Evolutionary conservation across 2,888 invertebrate genomes (phyloP), one percentile per base, ranked within the genome.

Genomic region (Andrena haemorrhoa): DNA sequence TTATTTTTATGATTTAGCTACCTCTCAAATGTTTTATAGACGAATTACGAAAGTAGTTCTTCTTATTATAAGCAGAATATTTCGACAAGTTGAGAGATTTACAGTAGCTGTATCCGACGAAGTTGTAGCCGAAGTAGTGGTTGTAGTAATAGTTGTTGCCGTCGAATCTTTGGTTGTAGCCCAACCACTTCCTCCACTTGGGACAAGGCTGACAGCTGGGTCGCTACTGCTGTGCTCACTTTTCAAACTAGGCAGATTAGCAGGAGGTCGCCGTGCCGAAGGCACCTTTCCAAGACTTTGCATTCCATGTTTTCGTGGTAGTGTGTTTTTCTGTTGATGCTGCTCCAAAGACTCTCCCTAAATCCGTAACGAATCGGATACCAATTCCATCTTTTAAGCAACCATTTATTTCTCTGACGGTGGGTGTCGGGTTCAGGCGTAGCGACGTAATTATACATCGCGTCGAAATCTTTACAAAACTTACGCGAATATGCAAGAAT

Each of bases 261-360:
- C 98, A 95, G 99, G 99, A 95, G 99, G 98, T 95, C 99, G 97
- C 95, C 99, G 97, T 94, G 98, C 98, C 95, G 97, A 98, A 95
- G 98, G 98, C 95, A 99, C 98, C 97, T 99, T 99, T 95, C 99
- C 99, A 97, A 99, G 97, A 96, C 97, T 97, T 97, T 99, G 99
- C 97, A 99, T 98, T 96, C 99, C 99, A 98, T 99, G 98, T 97
- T 99, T 99, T 95, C 98, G 98, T 94, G 97, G 97, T 95, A 97
- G 96, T 95, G 97, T 97, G 95, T 96, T 97, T 95, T 98, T 98
- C 93, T 97, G 97, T 94, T 97, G 97, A 93, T 97, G 97, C 94
- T 97, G 97, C 95, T 98, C 98, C 93, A 96, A 97, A 94, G 97
- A 96, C 95, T 97, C 97, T 94, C 97, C 97, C 97, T 97, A 92